A percentile compares a stretch with the other conserved stretches of the same genome.
Conservation (phyloP, 1,140 invertebrate genomes). For the Mesaphorura yosii region DNA sequence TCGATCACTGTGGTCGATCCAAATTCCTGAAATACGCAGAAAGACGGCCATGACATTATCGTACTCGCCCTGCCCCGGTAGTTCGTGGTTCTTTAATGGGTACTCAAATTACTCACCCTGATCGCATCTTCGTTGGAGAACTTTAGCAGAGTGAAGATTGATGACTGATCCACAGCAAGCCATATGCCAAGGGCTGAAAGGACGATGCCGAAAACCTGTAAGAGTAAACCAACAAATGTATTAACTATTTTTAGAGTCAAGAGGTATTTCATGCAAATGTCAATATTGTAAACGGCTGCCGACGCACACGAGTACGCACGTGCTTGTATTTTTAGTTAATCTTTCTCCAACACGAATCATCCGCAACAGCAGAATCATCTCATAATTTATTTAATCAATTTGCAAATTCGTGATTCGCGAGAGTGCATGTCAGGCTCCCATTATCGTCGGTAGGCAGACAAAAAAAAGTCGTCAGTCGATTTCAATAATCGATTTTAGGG, state of each 20-base stretch:
- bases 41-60: no score
- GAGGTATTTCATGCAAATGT: not conserved
- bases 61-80: no score
- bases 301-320: not conserved
- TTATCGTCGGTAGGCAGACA: no score
- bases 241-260: not conserved
- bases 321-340: not conserved
- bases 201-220: conserved; percentile 58
- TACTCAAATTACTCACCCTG: conserved; percentile 45
- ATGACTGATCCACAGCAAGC: conserved; percentile 56
- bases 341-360: not conserved
- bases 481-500: no score
- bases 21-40: conserved; percentile 22
- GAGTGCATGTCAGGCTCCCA: no score
- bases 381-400: conserved; percentile 2
- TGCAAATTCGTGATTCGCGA: not conserved
- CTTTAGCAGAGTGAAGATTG: conserved; percentile 50
- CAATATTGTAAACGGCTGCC: not conserved
- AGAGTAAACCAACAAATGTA: conserved; percentile 28
- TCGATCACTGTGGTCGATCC: conserved; percentile 32
- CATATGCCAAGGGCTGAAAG: conserved; percentile 63
- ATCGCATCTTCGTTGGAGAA: conserved; percentile 43
- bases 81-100: no score
- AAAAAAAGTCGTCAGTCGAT: no score
- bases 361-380: not conserved